Evolutionary conservation across 2,797 vertebrate genomes (phyloP).

Genomic region (Notamacropus eugenii): DNA sequence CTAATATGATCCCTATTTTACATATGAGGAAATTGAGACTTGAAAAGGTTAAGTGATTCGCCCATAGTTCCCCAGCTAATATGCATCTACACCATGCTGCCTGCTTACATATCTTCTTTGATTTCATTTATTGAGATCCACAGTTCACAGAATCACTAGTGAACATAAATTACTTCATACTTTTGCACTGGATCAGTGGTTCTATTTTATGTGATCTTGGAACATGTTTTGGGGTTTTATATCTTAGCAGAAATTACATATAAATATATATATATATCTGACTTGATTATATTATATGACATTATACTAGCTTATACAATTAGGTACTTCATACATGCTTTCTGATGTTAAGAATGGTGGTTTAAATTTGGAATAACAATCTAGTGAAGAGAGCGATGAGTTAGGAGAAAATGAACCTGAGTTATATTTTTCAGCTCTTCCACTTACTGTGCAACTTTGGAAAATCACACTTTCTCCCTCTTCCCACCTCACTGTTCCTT

Average conservation of each 20-base stretch:
- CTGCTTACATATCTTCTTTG: neutral
- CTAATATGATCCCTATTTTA: neutral
- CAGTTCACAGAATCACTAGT: neutral
- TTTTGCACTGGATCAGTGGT: neutral
- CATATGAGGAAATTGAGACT: neutral
- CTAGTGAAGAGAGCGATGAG: neutral
- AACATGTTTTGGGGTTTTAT: neutral
- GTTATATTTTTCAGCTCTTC: slow-evolving; percentile 17
- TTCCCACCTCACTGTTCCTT: slow-evolving; percentile 7
- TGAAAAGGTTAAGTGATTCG: neutral
- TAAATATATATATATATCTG: neutral
- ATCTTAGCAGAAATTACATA: neutral
- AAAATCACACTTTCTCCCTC: slow-evolving; percentile 30
- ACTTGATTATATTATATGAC: slow-evolving; percentile 44
- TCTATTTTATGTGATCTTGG: neutral
- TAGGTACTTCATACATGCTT: slow-evolving; percentile 19
- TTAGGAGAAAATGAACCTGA: neutral
- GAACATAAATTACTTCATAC: neutral
- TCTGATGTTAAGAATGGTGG: slow-evolving; percentile 16
- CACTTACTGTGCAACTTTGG: neutral
- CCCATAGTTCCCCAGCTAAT: neutral
- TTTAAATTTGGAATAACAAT: slow-evolving; percentile 41
- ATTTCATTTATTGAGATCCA: neutral
- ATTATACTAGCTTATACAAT: neutral
- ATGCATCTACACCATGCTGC: neutral